phyloP scores from a whole-genome alignment of 2,797 vertebrate genomes.

The Podarcis siculus region DNA sequence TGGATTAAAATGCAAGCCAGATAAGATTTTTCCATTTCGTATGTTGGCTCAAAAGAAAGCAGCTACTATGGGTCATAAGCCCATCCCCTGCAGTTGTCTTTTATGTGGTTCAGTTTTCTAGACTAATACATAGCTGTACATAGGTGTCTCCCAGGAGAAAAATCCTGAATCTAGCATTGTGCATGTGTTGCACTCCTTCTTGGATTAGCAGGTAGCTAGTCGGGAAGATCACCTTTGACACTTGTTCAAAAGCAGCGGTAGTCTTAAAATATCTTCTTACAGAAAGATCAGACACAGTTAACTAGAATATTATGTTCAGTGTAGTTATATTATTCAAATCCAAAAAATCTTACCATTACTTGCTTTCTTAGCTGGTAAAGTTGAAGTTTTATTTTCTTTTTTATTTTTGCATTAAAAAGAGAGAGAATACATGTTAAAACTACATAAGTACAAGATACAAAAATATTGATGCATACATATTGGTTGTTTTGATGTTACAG shows the following conservation, averaged over 20 bases:
- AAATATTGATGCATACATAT: neutral
- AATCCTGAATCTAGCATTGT: neutral
- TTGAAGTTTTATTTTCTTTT: conserved; percentile 92
- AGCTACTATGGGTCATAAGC: neutral
- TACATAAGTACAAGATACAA: neutral
- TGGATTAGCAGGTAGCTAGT: neutral
- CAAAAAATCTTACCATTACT: conserved; percentile 83
- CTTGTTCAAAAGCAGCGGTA: neutral
- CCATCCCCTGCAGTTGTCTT: neutral
- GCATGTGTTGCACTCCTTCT: too few relatives aligned
- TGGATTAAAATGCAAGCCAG: neutral
- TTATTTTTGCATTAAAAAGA: conserved; percentile 34
- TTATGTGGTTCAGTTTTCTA: neutral
- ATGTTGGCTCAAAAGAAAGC: neutral
- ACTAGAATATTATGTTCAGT: neutral
- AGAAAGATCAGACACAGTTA: neutral
- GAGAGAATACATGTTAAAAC: conserved; percentile 38
- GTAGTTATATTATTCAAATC: neutral
- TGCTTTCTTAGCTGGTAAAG: conserved; percentile 88
- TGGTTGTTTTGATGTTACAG: neutral
- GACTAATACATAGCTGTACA: neutral
- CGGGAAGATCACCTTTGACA: neutral
- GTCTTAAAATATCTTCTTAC: neutral
- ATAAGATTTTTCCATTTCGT: neutral
- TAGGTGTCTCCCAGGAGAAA: neutral